These are phyloP conservation scores for Microplitis deprimator DNA, from an alignment of 2,888 invertebrate species.

Conservation along the genomic window DNA sequence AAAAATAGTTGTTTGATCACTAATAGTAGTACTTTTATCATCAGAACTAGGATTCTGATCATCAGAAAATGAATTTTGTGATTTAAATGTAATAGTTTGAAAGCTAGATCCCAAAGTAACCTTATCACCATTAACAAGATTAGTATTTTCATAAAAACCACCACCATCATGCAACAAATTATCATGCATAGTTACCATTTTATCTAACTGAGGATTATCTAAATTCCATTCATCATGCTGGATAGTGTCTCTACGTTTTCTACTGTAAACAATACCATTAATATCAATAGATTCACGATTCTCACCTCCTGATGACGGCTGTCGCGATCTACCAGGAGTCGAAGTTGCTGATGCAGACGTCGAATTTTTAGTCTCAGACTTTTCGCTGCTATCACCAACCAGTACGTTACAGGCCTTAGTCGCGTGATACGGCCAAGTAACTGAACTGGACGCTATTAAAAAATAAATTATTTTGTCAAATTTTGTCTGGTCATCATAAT, in stretches of 20 bases:
- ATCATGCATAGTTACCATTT: slow-evolving; percentile 34
- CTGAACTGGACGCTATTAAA: slow-evolving; percentile 81
- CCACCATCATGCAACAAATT: slow-evolving; percentile 32
- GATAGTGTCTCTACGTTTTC: slow-evolving; percentile 82
- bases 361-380: slow-evolving; percentile 81
- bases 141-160: slow-evolving; percentile 52
- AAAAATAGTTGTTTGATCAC: background rate
- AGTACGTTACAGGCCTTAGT: slow-evolving; percentile 88
- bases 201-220: slow-evolving; percentile 40
- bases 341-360: slow-evolving; percentile 76
- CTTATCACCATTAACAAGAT: slow-evolving; percentile 24
- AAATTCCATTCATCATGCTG: slow-evolving; percentile 71
- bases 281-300: slow-evolving; percentile 43
- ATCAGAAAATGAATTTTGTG: background rate
- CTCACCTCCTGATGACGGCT: slow-evolving; percentile 73
- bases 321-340: slow-evolving; percentile 74
- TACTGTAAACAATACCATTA: slow-evolving; percentile 69
- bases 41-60: background rate
- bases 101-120: slow-evolving; percentile 13
- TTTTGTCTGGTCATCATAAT: slow-evolving; percentile 19
- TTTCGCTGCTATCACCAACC: slow-evolving; percentile 85
- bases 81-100: background rate
- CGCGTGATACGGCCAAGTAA: slow-evolving; percentile 89
- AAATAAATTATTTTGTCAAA: slow-evolving; percentile 43
- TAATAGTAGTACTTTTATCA: background rate